Base-by-base conservation (phyloP, 1,140 invertebrate species). In the Uloborus diversus region DNA sequence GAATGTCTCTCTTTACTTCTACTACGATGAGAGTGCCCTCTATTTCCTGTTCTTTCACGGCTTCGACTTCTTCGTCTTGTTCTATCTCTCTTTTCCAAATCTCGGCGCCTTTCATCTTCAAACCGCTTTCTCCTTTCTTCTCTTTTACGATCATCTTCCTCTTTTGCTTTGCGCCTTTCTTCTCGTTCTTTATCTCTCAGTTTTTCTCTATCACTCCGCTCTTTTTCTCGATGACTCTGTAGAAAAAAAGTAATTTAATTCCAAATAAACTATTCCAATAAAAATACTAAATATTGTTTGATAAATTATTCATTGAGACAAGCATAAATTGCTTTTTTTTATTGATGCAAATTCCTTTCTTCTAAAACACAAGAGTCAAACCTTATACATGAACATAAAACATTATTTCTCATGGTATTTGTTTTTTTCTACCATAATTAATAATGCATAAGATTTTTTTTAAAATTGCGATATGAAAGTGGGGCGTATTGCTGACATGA, bases 201-300 rank as follows among this genome's bases (percentile, higher is more conserved):
- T 62, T 83, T 81, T 53, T 85, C 82, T 66, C 84, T 82, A 27
- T 86, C 85, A 33, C 86, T 84, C 68, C 85, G 78, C 79, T 86
- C 85, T 47, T 83, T 82, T 69, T 79, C 70, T 70, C 80, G 20
- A 42, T 70, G 66, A 25, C 56, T 56, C 82, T 83, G 57, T 13
- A 73, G 33, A 69, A 57, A 53, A 59, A 7, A 32, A 32, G 20
- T 7, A 56, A 11, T 56, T 56, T 62, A 30, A 56, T 56, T 20
- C 9, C 14, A 75, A 28, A 68, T 66, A 7, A 66, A 28, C 7
- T 42, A 37, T 42, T 42, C 42, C 14, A n/a, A n/a, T n/a, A n/a
- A n/a, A n/a, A n/a, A n/a, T n/a, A n/a, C n/a, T n/a, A n/a, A n/a
- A n/a, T n/a, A n/a, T n/a, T n/a, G n/a, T n/a, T n/a, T n/a, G n/a